Conservation (phyloP, 2,888 invertebrate species). For the Lycia hirtaria region DNA sequence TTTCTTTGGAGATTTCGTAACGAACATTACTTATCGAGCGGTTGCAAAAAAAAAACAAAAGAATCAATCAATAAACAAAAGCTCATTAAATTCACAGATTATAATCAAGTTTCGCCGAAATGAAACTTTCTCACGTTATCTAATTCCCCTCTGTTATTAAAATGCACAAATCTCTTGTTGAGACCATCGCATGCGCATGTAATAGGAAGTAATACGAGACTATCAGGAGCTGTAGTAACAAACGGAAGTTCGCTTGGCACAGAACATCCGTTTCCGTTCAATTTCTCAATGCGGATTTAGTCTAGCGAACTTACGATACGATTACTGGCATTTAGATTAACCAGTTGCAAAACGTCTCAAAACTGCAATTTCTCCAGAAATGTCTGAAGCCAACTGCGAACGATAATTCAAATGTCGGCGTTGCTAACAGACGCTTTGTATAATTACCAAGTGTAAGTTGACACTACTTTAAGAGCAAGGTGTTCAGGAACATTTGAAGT, state of each 20-base stretch:
- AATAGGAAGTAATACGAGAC: constrained; percentile 23
- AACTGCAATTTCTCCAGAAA: background rate
- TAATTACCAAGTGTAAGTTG: background rate
- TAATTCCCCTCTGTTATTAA: constrained; percentile 2
- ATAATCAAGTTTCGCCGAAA: background rate
- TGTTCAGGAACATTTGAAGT: background rate
- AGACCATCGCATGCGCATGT: constrained; percentile 6
- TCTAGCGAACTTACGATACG: constrained; percentile 15
- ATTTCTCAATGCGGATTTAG: constrained; percentile 39
- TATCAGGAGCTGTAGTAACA: constrained; percentile 8
- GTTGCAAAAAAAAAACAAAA: background rate
- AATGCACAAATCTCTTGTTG: constrained; percentile 10
- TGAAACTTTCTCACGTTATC: constrained; percentile 8
- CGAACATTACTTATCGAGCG: background rate
- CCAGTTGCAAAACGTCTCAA: background rate
- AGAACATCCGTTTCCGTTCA: constrained; percentile 60
- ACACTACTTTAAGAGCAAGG: background rate
- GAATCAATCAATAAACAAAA: background rate
- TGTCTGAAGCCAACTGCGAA: background rate
- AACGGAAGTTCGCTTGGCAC: constrained; percentile 19
- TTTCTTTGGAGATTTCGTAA: no score
- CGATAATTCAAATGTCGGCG: background rate
- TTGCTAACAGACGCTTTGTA: background rate
- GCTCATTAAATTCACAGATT: background rate
- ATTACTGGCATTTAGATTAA: constrained; percentile 7